Base-by-base conservation (phyloP, 1,140 invertebrate genomes). In the Drosophila auraria region DNA sequence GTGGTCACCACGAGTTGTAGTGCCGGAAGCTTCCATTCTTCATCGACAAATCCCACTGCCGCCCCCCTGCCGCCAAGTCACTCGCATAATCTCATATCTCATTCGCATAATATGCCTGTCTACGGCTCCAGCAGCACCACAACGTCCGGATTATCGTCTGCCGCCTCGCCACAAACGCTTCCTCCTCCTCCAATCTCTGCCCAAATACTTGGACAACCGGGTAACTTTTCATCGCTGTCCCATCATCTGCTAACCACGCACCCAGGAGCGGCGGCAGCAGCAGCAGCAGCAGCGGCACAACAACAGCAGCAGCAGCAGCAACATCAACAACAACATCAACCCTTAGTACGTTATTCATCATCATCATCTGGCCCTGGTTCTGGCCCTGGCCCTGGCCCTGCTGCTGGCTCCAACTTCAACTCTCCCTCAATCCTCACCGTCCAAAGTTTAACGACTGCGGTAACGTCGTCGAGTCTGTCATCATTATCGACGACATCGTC, bases 151-250 rank as follows among this genome's bases (percentile, higher is more conserved):
- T 40, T 66, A 4, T 65, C 20, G 20, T 20, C 20, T 20, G 23
- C 42, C 5, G 57, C 44, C 30, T 62, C 59, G 20, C 53, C 80
- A 15, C 91, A 87, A 61, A 38, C 80, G 15, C 73, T 78, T 30
- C 72, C 80, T 36, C 61, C 83, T 14, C 61, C 83, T n/a, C 64
- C 91, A 49, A 57, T 57, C 38, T 61, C 73, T 12, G 57, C 66
- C 11, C 91, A 91, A 75, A 65, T 83, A 53, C 69, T 84, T 7
- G 45, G 72, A 15, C 87, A 92, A 72, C 45, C 78, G 8, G 79
- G 75, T 5, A 82, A 91, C 66, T 58, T 84, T 50, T 64, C 87
- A 14, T 62, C 73, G 9, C 60, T 81, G 23, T 75, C 84, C 0
- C 91, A 92, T 62, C 54, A 57, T 91, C 56, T 57, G 36, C 20